phyloP scores from a whole-genome alignment of 2,797 vertebrate species.

The Acipenser ruthenus region DNA sequence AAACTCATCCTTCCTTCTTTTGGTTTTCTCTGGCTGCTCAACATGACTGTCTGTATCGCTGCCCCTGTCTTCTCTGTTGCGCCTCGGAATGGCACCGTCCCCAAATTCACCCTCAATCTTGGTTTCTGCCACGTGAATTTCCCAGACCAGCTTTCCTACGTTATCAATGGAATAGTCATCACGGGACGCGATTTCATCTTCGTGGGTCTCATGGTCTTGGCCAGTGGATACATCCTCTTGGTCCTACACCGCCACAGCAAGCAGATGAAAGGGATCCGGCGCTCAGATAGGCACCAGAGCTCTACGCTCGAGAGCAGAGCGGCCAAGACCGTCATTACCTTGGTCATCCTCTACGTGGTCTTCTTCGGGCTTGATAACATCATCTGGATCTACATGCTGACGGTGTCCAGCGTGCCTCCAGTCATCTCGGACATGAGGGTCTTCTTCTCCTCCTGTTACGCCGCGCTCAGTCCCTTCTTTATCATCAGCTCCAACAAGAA shows the following conservation, averaged over 20 bases:
- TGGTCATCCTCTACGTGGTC: constrained; percentile 61
- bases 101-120: constrained; percentile 63
- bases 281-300: constrained; percentile 34
- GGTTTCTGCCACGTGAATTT: constrained; percentile 68
- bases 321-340: constrained; percentile 57
- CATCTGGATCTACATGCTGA: constrained; percentile 75
- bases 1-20: constrained; percentile 54
- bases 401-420: constrained; percentile 54
- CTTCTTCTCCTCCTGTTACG: constrained; percentile 69
- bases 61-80: constrained; percentile 60
- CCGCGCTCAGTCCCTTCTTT: constrained; percentile 60
- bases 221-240: constrained; percentile 62
- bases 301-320: constrained; percentile 51
- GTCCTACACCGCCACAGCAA: constrained; percentile 56
- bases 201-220: constrained; percentile 61
- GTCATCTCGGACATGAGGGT: constrained; percentile 66
- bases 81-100: constrained; percentile 57
- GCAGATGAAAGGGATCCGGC: constrained; percentile 41
- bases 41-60: constrained; percentile 61
- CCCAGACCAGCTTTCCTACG: constrained; percentile 55
- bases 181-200: constrained; percentile 62
- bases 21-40: constrained; percentile 55
- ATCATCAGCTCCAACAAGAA: constrained; percentile 70
- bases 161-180: constrained; percentile 56
- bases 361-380: constrained; percentile 71